phyloP scores from a whole-genome alignment of 2,113 vertebrate genomes.

The Tachysurus vachellii region DNA sequence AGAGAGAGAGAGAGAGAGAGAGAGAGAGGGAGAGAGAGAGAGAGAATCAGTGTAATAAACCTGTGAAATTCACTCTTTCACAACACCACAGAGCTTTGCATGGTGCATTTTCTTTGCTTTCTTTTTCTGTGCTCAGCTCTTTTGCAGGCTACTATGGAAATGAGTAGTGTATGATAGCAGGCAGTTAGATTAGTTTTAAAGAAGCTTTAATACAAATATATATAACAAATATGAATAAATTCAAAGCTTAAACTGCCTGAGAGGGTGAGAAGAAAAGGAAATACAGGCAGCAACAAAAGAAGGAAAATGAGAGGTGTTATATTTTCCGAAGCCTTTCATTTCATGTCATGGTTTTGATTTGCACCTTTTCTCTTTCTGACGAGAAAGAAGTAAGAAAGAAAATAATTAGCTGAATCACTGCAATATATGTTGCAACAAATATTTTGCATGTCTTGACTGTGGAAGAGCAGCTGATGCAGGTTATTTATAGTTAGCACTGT shows the following conservation, averaged over 20 bases:
- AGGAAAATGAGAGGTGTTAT: neutral
- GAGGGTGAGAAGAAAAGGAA: neutral
- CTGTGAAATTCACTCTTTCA: neutral
- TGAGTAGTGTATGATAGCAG: constrained; percentile 11
- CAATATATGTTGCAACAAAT: neutral
- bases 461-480: neutral
- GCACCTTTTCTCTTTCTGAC: neutral
- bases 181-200: constrained; percentile 10
- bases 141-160: neutral
- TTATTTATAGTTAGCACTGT: neutral
- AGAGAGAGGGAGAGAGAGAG: constrained; percentile 9
- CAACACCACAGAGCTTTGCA: neutral
- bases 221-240: neutral
- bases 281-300: neutral
- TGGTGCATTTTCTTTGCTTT: neutral
- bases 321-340: neutral
- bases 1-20: neutral
- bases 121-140: neutral
- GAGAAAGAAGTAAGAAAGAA: neutral
- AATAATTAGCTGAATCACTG: neutral
- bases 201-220: constrained; percentile 22
- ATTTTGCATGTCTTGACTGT: neutral
- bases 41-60: neutral
- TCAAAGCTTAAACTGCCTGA: neutral
- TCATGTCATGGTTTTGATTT: constrained; percentile 19